phyloP scores from a whole-genome alignment of 1,140 invertebrate genomes.

The Rhynchophorus ferrugineus region DNA sequence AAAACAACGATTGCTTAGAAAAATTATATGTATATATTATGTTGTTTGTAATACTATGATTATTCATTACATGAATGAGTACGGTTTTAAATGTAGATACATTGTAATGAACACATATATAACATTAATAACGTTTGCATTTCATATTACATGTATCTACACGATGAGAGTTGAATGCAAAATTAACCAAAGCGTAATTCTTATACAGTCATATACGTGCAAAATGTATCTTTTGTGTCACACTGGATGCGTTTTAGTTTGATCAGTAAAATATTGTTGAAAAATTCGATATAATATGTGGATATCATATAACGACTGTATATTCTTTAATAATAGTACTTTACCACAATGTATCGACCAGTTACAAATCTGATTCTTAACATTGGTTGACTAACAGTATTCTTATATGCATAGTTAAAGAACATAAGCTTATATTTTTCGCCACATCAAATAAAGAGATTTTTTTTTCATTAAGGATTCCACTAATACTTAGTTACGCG shows the following conservation, averaged over 20 bases:
- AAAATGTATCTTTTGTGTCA: constrained; percentile 25
- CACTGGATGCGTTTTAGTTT: constrained; percentile 14
- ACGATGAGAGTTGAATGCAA: constrained; percentile 28
- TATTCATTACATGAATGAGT: constrained; percentile 39
- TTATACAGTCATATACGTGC: constrained; percentile 33
- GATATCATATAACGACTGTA: constrained; percentile 13
- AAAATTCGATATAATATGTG: constrained; percentile 14
- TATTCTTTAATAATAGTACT: constrained; percentile 9
- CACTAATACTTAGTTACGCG: too few relatives aligned
- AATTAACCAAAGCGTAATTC: constrained; percentile 35
- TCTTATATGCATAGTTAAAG: too few relatives aligned
- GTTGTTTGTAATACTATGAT: constrained; percentile 37
- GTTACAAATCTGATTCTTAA: constrained; percentile 13
- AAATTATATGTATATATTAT: constrained; percentile 42
- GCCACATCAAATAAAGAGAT: too few relatives aligned
- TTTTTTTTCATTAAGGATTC: too few relatives aligned
- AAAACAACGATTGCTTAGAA: constrained; percentile 44
- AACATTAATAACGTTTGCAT: constrained; percentile 23
- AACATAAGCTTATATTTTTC: too few relatives aligned
- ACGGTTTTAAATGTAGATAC: constrained; percentile 35
- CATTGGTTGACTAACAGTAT: too few relatives aligned
- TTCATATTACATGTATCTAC: constrained; percentile 34
- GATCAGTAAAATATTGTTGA: constrained; percentile 16
- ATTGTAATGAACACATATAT: constrained; percentile 30
- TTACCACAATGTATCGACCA: constrained; percentile 13